Conservation (phyloP, 1,140 invertebrate species). For the Rhynchophorus ferrugineus region DNA sequence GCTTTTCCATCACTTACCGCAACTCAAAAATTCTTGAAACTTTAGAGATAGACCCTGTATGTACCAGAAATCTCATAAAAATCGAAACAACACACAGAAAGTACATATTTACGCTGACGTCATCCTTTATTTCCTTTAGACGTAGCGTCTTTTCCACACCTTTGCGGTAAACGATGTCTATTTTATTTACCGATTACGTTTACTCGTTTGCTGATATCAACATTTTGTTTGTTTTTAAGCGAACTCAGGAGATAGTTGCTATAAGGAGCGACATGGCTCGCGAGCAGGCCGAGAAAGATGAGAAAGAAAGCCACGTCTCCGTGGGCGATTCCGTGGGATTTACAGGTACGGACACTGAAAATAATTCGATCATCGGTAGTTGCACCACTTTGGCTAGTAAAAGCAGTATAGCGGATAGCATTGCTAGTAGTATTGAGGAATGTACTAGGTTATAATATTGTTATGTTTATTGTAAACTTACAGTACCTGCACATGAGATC, state of each 20-base stretch:
- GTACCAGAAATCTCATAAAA: no score
- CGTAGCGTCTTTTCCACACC: no score
- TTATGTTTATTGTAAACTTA: not conserved
- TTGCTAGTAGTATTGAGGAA: constrained; percentile 33
- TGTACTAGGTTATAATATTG: constrained; percentile 34
- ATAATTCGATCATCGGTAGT: constrained; percentile 34
- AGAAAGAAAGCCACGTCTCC: constrained; percentile 33
- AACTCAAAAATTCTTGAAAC: no score
- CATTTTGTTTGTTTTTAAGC: constrained; percentile 27
- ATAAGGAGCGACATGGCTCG: constrained; percentile 36
- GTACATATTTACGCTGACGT: no score
- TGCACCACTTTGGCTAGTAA: constrained; percentile 32
- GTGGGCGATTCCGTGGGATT: constrained; percentile 37
- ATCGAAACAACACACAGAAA: no score
- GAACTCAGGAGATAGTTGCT: constrained; percentile 47
- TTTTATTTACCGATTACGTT: no score
- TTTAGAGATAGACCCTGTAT: no score
- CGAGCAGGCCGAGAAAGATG: constrained; percentile 33
- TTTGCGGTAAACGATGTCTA: no score
- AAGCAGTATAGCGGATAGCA: constrained; percentile 32
- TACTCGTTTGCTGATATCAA: no score
- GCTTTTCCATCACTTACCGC: no score
- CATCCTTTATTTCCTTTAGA: no score
- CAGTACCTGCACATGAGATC: no score
- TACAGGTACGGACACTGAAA: constrained; percentile 40